Percentiles rank a stretch among this genome's conserved stretches.
These are phyloP conservation scores for Isaurus tuberculatus DNA, from an alignment of 92 coral and sea anemone species.

Conservation along the genomic window DNA sequence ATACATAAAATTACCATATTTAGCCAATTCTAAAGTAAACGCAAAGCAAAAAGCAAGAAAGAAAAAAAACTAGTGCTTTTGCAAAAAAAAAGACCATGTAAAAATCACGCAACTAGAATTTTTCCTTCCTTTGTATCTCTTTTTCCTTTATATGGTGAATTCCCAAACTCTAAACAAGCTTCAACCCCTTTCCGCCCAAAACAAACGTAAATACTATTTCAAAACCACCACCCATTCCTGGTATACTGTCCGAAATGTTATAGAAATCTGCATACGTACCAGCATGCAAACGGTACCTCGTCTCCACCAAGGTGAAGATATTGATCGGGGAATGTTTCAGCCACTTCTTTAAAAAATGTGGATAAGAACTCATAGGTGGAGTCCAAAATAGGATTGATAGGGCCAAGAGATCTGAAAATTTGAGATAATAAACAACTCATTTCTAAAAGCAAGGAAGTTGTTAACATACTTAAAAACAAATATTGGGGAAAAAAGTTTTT, in stretches of 20 bases:
- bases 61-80: too few species aligned
- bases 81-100: too few species aligned
- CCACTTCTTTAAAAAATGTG: constrained; percentile 83
- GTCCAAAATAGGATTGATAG: constrained; percentile 88
- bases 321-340: constrained; percentile 76
- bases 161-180: too few species aligned
- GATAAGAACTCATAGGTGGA: constrained; percentile 83
- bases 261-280: constrained; percentile 45
- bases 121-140: too few species aligned
- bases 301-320: constrained; percentile 97
- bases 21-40: too few species aligned
- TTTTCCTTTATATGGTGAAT: too few species aligned
- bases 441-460: not conserved
- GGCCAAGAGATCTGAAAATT: constrained; percentile 73
- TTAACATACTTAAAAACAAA: not conserved
- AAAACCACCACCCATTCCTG: not conserved
- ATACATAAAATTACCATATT: too few species aligned
- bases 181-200: too few species aligned
- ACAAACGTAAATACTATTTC: not conserved
- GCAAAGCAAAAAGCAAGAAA: too few species aligned
- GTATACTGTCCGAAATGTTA: not conserved
- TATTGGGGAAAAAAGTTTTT: not conserved
- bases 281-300: constrained; percentile 84
- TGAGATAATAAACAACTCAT: not conserved
- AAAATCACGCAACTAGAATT: too few species aligned